Conservation (phyloP, 2,888 invertebrate species). For the Steromphala cineraria region DNA sequence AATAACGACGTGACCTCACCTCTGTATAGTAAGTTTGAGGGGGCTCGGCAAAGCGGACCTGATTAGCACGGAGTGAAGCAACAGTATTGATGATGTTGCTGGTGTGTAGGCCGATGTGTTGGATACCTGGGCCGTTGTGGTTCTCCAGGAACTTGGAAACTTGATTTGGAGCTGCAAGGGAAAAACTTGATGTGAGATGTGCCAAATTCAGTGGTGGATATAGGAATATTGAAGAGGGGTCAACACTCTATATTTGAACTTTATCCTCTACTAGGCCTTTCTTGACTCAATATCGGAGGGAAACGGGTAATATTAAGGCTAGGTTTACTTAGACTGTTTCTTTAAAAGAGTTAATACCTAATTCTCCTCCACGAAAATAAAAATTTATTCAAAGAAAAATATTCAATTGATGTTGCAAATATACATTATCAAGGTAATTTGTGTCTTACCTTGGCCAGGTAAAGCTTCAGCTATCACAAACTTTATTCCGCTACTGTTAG, state of each 20-base stretch:
- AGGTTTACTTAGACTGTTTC: no score
- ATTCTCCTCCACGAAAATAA: no score
- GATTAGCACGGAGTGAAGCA: conserved; percentile 56
- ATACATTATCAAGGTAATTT: background rate
- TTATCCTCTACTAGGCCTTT: no score
- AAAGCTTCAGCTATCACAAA: conserved; percentile 76
- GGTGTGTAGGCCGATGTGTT: conserved; percentile 76
- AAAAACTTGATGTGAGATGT: background rate
- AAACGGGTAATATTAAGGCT: no score
- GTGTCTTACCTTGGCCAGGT: conserved; percentile 59
- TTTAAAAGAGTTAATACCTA: no score
- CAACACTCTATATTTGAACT: no score
- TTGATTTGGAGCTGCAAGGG: conserved; percentile 73
- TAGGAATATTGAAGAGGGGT: no score
- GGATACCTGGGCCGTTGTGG: conserved; percentile 76
- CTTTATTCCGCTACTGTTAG: conserved; percentile 59
- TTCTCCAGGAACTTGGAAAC: conserved; percentile 75
- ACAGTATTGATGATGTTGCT: conserved; percentile 72
- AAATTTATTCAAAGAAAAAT: conserved; percentile 16
- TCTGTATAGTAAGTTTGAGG: conserved; percentile 75
- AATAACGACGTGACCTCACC: conserved; percentile 51
- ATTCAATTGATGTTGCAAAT: no score
- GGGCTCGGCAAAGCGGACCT: conserved; percentile 74
- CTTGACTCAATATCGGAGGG: no score
- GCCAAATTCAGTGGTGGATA: no score